Percentiles rank a stretch among this genome's conserved stretches.
Evolutionary conservation across 2,888 invertebrate species (phyloP).

Genomic region (Scaptomyza parva): DNA sequence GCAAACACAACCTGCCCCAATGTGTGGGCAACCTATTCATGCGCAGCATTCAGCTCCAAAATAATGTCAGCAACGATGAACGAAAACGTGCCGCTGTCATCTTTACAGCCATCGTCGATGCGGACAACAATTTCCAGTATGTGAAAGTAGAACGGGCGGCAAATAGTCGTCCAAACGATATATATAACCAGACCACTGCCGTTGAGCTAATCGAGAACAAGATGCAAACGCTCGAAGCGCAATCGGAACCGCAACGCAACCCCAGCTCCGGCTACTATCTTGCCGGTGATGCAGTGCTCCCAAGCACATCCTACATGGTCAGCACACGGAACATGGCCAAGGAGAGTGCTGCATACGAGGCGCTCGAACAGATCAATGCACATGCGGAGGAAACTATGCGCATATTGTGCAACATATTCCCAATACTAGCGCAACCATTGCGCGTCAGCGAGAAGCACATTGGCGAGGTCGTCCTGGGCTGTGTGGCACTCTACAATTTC

Average conservation of each 20-base stretch:
- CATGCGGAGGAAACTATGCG: slow-evolving; percentile 78
- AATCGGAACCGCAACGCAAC: slow-evolving; percentile 42
- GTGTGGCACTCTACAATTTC: slow-evolving; percentile 83
- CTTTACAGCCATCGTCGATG: slow-evolving; percentile 82
- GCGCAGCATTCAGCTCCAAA: slow-evolving; percentile 82
- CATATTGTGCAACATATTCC: slow-evolving; percentile 82
- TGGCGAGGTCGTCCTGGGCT: slow-evolving; percentile 82
- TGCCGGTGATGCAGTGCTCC: slow-evolving; percentile 77
- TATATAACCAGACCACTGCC: slow-evolving; percentile 81
- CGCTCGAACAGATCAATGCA: slow-evolving; percentile 72
- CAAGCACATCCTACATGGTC: slow-evolving; percentile 79
- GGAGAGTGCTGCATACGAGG: slow-evolving; percentile 56
- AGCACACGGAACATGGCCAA: slow-evolving; percentile 70
- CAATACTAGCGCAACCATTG: slow-evolving; percentile 81
- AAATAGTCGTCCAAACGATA: slow-evolving; percentile 72
- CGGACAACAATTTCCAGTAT: slow-evolving; percentile 81
- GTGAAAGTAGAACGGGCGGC: slow-evolving; percentile 80
- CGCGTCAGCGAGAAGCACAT: slow-evolving; percentile 82
- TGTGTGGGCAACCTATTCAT: slow-evolving; percentile 82
- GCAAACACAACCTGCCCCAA: slow-evolving; percentile 79
- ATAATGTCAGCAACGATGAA: slow-evolving; percentile 68
- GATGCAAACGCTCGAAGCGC: slow-evolving; percentile 58
- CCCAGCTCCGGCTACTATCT: slow-evolving; percentile 78
- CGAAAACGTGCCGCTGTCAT: slow-evolving; percentile 79
- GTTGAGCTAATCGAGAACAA: slow-evolving; percentile 75